Base-by-base conservation (phyloP, 2,797 vertebrate genomes). In the Argentina silus region DNA sequence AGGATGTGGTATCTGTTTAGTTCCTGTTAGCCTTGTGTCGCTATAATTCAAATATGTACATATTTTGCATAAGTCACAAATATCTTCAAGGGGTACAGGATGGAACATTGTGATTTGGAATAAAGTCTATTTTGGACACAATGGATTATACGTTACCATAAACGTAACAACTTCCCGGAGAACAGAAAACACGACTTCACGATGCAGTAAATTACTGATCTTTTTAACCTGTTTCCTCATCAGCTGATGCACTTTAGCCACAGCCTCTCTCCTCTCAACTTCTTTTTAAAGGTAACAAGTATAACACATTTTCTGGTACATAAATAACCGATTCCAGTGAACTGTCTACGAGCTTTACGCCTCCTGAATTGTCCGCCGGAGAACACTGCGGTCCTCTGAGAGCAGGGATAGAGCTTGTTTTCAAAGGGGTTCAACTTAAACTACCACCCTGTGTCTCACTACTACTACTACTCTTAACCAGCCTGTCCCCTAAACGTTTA, bases 201-300 rank as follows among this genome's bases (percentile, higher is more conserved):
- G 56, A 21, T 23, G 14, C 15, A 8, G 36, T 63, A 17, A 15
- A 44, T 7, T 1, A 43, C 15, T 63, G 15, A 43, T 43, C 7
- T 44, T 45, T 27, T 27, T 10, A 19, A 5, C 11, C n/a, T 11
- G 11, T 27, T 59, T 27, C 56, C 19, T 59, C 0, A 21, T 59
- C 19, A 23, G 21, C 42, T 44, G 36, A 63, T 44, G 42, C 61
- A 63, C 61, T 63, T 63, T 44, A 63, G 15, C 15, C 21, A 1
- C 23, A 42, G 1, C 12, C 14, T 62, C 9, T 43, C 4, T 42
- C 27, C 27, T 4, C 11, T 36, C 27, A 36, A 12, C 36, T 62
- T 51, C 9, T 67, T 73, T 63, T 56, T 53, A 17, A 73, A 6
- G 45, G 70, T 80, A 57, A 78, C 78, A 70, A 42, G 53, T 70